Percentiles rank a stretch among this genome's conserved stretches.
Evolutionary conservation across 2,888 invertebrate genomes (phyloP).

Genomic region (Erannis defoliaria): DNA sequence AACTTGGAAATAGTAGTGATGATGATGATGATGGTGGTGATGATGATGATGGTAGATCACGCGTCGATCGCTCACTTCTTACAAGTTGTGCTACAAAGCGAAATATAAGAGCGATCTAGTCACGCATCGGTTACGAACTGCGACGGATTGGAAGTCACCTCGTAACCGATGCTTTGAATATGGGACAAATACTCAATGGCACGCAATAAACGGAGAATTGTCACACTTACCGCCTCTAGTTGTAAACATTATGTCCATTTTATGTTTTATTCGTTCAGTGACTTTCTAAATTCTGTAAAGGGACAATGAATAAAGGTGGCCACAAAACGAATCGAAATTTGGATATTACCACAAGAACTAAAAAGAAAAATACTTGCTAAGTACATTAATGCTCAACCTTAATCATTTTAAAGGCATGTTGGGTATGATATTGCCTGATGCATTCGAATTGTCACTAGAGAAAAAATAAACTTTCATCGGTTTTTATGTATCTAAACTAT

Average conservation of each 20-base stretch:
- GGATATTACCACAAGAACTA: not conserved
- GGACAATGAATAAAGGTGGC: constrained; percentile 3
- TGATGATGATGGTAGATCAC: not conserved
- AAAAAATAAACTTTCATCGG: too few species aligned
- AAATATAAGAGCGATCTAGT: constrained; percentile 21
- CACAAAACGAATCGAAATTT: not conserved
- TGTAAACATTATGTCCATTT: constrained; percentile 5
- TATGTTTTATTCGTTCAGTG: not conserved
- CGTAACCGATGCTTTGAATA: constrained; percentile 28
- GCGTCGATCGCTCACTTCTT: not conserved
- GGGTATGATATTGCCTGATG: too few species aligned
- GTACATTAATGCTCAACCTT: not conserved
- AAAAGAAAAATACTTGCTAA: not conserved
- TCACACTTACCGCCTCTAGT: constrained; percentile 15
- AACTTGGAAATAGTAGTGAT: too few species aligned
- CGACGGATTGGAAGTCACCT: constrained; percentile 30
- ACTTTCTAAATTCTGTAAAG: constrained; percentile 12
- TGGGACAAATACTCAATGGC: constrained; percentile 20
- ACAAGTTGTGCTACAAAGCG: not conserved
- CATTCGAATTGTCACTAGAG: too few species aligned
- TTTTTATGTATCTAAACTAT: too few species aligned
- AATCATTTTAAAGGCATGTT: not conserved
- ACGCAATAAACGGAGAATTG: constrained; percentile 19
- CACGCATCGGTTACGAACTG: constrained; percentile 26
- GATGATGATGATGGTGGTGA: not conserved